Conservation (phyloP, 2,797 vertebrate genomes). For the Macrochelys suwanniensis region DNA sequence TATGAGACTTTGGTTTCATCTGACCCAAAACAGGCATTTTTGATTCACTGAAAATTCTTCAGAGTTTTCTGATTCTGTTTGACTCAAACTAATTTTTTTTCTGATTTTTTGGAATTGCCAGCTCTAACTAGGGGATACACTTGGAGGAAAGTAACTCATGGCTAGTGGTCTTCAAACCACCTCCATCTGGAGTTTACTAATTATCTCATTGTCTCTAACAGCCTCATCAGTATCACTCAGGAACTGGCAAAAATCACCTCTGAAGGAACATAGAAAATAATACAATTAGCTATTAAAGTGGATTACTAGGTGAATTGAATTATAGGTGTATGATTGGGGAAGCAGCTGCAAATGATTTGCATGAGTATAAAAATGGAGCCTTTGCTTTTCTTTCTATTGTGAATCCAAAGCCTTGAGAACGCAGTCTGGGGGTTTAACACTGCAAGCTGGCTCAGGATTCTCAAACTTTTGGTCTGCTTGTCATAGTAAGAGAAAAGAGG, state of each 20-base stretch:
- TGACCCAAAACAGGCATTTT: neutral
- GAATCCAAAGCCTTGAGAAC: rapidly evolving
- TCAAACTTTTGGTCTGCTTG: neutral
- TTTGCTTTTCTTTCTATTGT: rapidly evolving
- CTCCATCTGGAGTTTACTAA: neutral
- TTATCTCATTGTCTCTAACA: neutral
- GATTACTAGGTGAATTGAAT: slow-evolving; percentile 49
- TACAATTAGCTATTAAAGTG: neutral
- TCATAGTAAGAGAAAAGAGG: rapidly evolving
- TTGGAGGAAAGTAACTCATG: neutral
- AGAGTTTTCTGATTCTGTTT: neutral
- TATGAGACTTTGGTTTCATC: neutral
- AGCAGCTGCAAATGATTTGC: slow-evolving; percentile 25
- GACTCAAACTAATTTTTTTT: neutral
- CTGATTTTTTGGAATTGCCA: neutral
- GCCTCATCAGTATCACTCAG: rapidly evolving
- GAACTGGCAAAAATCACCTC: neutral
- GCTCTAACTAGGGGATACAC: rapidly evolving
- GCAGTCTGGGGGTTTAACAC: rapidly evolving
- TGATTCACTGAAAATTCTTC: neutral
- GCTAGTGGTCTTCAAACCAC: rapidly evolving
- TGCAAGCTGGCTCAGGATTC: rapidly evolving
- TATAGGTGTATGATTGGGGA: neutral
- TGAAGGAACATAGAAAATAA: neutral
- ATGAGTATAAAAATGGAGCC: neutral